These are phyloP conservation scores for Ormyrus rosae DNA, from an alignment of 2,888 invertebrate genomes.

Conservation along the genomic window DNA sequence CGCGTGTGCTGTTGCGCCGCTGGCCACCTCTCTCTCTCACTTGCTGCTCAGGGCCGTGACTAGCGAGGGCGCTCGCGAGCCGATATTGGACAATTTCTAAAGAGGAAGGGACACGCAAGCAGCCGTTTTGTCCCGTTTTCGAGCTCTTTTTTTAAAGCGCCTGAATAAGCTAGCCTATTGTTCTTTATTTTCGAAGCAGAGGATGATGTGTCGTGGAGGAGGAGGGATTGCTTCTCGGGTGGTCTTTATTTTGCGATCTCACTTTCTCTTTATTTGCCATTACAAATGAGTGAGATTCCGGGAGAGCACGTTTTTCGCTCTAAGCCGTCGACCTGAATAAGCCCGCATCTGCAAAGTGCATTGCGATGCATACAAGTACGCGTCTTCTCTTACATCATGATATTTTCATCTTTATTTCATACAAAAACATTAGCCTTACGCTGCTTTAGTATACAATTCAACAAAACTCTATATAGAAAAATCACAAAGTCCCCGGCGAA, in stretches of 20 bases:
- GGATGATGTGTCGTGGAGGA: no score
- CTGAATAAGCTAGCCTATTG: background rate
- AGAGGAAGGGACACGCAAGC: background rate
- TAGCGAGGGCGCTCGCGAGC: background rate
- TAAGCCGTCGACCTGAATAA: constrained; percentile 4
- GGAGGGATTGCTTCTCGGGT: constrained; percentile 15
- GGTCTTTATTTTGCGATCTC: constrained; percentile 38
- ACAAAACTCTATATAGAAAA: background rate
- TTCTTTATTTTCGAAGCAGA: background rate
- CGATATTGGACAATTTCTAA: constrained; percentile 45
- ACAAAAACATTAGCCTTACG: background rate
- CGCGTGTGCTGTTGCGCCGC: constrained; percentile 27
- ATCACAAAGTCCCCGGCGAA: constrained; percentile 15
- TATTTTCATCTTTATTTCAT: background rate
- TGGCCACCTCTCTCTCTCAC: constrained; percentile 14
- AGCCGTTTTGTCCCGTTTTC: constrained; percentile 7
- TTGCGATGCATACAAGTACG: constrained; percentile 9
- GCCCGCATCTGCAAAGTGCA: constrained; percentile 38
- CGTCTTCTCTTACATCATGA: background rate
- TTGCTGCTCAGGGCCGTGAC: constrained; percentile 38
- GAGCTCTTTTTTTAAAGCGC: no score
- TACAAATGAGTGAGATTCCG: constrained; percentile 4
- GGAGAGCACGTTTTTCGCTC: background rate
- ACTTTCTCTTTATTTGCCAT: background rate
- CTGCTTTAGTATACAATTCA: background rate